Evolutionary conservation across 92 coral and sea anemone species (phyloP).

Genomic region (Porites divaricata): DNA sequence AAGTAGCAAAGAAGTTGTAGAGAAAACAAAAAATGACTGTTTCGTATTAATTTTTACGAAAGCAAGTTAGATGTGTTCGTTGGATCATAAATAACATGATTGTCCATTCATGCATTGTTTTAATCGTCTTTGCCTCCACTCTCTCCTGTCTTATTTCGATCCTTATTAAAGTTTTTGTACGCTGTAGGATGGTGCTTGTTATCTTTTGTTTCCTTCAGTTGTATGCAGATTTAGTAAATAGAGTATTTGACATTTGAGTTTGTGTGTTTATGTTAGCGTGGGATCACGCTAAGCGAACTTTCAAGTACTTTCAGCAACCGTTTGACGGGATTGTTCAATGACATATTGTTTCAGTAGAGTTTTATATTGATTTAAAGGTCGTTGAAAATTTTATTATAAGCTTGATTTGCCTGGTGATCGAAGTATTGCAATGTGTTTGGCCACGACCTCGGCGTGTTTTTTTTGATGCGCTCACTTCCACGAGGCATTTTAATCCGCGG

Average conservation of each 20-base stretch:
- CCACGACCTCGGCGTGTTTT: neutral
- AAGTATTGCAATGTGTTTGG: neutral
- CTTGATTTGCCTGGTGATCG: neutral
- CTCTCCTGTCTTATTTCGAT: neutral
- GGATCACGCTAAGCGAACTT: constrained; percentile 47
- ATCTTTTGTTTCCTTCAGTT: neutral
- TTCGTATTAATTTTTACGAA: too few relatives aligned
- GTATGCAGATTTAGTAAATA: neutral
- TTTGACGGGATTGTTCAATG: constrained; percentile 33
- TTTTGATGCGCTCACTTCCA: neutral
- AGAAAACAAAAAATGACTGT: neutral
- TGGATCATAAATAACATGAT: too few relatives aligned
- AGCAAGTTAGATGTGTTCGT: too few relatives aligned
- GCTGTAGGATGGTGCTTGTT: too few relatives aligned
- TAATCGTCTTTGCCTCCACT: too few relatives aligned
- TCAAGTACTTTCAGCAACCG: constrained; percentile 31
- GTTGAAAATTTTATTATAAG: constrained; percentile 8
- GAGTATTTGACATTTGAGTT: constrained; percentile 7
- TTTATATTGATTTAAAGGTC: constrained; percentile 39
- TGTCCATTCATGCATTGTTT: too few relatives aligned
- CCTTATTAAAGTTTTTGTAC: too few relatives aligned
- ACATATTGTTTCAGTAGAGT: constrained; percentile 39
- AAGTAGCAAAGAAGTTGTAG: neutral
- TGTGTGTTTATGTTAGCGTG: constrained; percentile 37
- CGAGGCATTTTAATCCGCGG: neutral